A percentile compares a stretch with the other conserved stretches of the same genome.
phyloP scores from a whole-genome alignment of 2,113 vertebrate genomes.

The Phyllopteryx taeniolatus region DNA sequence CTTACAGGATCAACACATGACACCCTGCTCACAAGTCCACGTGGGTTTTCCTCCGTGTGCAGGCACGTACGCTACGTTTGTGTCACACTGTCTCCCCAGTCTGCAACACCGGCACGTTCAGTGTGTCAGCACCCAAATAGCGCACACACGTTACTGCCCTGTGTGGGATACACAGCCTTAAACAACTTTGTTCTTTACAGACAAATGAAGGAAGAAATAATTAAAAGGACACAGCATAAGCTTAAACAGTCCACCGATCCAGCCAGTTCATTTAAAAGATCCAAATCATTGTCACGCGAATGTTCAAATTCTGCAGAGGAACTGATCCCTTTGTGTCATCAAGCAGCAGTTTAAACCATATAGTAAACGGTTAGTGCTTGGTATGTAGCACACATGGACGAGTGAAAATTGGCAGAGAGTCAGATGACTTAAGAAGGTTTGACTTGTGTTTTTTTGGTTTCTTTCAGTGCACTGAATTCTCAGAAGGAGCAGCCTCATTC shows the following conservation, averaged over 20 bases:
- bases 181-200: background rate
- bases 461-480: slow-evolving; percentile 28
- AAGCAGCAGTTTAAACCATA: background rate
- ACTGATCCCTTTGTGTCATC: background rate
- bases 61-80: slow-evolving; percentile 17
- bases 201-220: background rate
- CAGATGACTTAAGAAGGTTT: slow-evolving; percentile 11
- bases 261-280: slow-evolving; percentile 1
- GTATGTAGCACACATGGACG: slow-evolving; percentile 14
- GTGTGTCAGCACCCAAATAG: slow-evolving; percentile 32
- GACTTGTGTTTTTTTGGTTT: slow-evolving; percentile 9
- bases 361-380: background rate
- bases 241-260: background rate
- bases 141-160: slow-evolving; percentile 7
- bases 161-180: background rate
- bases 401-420: slow-evolving; percentile 38
- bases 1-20: slow-evolving; percentile 53
- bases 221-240: background rate
- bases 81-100: slow-evolving; percentile 34
- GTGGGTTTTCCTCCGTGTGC: slow-evolving; percentile 16
- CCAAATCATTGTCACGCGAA: background rate
- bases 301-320: background rate
- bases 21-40: slow-evolving; percentile 36
- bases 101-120: slow-evolving; percentile 55
- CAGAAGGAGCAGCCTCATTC: slow-evolving; percentile 26